Conservation (phyloP, 1,140 invertebrate genomes). For the Stegodyphus mimosarum region DNA sequence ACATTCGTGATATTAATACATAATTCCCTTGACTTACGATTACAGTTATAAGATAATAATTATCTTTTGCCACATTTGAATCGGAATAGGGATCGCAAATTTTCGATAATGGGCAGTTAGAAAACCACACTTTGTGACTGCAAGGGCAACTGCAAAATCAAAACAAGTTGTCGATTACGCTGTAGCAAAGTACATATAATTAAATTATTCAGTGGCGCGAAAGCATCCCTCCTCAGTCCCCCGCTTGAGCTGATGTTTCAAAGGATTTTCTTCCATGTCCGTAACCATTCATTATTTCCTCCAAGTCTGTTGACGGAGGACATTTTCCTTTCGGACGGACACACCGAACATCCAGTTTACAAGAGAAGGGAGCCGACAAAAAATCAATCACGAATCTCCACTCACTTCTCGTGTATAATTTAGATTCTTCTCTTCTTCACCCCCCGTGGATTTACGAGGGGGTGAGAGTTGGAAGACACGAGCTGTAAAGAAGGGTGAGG, state of each 20-base stretch:
- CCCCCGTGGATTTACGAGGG: neutral
- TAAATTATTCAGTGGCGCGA: neutral
- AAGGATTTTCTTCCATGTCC: neutral
- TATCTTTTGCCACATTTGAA: too few relatives aligned
- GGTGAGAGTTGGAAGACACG: neutral
- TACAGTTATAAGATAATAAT: too few relatives aligned
- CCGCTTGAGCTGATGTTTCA: too few relatives aligned
- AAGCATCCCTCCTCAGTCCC: neutral
- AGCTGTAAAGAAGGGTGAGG: slow-evolving; percentile 15
- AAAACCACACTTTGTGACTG: too few relatives aligned
- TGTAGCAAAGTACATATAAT: neutral
- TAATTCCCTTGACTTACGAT: too few relatives aligned
- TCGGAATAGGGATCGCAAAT: too few relatives aligned
- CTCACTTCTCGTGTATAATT: neutral
- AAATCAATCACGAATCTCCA: neutral
- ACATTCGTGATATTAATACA: too few relatives aligned
- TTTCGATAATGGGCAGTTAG: too few relatives aligned
- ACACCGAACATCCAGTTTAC: neutral
- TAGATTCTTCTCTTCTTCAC: neutral
- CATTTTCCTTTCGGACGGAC: neutral
- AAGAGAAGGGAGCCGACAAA: neutral
- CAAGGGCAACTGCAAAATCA: neutral
- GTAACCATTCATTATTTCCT: neutral
- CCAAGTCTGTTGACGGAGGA: neutral
- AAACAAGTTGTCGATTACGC: neutral